Conservation (phyloP, 2,113 vertebrate genomes). For the Rhinolophus sinicus region DNA sequence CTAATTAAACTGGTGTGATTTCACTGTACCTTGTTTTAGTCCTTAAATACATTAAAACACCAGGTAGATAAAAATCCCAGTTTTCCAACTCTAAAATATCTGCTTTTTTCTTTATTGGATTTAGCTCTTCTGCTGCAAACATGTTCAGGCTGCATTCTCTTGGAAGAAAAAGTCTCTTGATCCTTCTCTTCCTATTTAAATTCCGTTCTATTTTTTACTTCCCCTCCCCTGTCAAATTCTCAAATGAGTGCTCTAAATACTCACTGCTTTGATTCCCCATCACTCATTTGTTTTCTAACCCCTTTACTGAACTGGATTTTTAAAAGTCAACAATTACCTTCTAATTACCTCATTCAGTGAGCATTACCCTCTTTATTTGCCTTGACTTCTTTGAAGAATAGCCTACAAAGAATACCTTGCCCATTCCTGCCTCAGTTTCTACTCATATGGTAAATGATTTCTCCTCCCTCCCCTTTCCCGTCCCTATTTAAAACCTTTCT, state of each 20-base stretch:
- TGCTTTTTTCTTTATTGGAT: not conserved
- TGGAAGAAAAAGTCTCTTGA: not conserved
- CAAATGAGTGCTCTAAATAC: constrained; percentile 2
- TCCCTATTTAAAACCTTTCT: not conserved
- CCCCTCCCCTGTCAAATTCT: not conserved
- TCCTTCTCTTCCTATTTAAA: constrained; percentile 43
- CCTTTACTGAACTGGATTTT: not conserved
- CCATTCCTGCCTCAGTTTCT: not conserved
- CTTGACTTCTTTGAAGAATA: constrained; percentile 18
- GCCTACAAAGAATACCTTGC: not conserved
- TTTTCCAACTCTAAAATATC: constrained; percentile 27
- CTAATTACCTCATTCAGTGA: not conserved
- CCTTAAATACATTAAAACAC: constrained; percentile 15
- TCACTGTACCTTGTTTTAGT: constrained; percentile 5
- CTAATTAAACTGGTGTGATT: constrained; percentile 18
- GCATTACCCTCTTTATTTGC: not conserved
- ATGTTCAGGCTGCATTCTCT: not conserved
- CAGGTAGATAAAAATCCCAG: constrained; percentile 6
- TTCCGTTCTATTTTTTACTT: constrained; percentile 36
- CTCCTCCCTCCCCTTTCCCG: not conserved
- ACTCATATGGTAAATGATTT: not conserved
- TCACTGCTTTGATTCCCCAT: not conserved
- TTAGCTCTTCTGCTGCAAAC: not conserved
- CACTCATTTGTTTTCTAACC: not conserved
- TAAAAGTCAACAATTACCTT: not conserved